These are phyloP conservation scores for Indicator indicator DNA, from an alignment of 2,113 vertebrate genomes.

Conservation along the genomic window DNA sequence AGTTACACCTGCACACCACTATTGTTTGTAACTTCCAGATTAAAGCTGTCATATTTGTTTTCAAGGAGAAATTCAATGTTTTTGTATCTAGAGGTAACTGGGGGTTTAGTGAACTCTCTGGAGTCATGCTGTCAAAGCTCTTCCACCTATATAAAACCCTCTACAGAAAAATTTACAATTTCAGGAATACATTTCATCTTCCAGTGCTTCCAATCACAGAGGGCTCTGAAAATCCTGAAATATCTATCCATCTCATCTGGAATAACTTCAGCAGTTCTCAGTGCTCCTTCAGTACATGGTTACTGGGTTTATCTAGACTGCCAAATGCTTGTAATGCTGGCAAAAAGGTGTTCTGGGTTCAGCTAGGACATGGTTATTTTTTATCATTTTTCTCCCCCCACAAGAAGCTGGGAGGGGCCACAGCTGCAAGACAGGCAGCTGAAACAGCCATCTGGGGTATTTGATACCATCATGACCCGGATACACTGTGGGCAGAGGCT, in stretches of 20 bases:
- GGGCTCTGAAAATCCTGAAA: neutral
- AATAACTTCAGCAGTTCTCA: neutral
- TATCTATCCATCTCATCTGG: neutral
- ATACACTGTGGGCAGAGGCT: too few relatives aligned
- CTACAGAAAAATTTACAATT: neutral
- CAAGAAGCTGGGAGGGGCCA: too few relatives aligned
- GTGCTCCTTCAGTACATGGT: neutral
- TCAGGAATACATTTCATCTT: neutral
- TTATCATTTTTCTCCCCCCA: too few relatives aligned
- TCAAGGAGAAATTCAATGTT: neutral
- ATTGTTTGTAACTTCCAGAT: neutral
- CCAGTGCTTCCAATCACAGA: neutral
- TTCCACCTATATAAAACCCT: neutral
- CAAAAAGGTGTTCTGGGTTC: neutral
- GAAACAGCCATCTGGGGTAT: too few relatives aligned
- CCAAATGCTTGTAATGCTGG: neutral
- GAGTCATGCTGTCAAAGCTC: neutral
- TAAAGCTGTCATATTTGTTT: neutral
- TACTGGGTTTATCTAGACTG: neutral
- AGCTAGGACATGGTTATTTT: too few relatives aligned
- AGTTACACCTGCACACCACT: neutral
- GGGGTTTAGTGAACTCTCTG: neutral
- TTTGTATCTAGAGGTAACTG: neutral
- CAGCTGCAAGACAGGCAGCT: too few relatives aligned
- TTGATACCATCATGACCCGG: too few relatives aligned